Percentiles rank a stretch among this genome's conserved stretches.
phyloP scores from a whole-genome alignment of 1,140 invertebrate genomes.

The Ptiloglossa arizonensis region DNA sequence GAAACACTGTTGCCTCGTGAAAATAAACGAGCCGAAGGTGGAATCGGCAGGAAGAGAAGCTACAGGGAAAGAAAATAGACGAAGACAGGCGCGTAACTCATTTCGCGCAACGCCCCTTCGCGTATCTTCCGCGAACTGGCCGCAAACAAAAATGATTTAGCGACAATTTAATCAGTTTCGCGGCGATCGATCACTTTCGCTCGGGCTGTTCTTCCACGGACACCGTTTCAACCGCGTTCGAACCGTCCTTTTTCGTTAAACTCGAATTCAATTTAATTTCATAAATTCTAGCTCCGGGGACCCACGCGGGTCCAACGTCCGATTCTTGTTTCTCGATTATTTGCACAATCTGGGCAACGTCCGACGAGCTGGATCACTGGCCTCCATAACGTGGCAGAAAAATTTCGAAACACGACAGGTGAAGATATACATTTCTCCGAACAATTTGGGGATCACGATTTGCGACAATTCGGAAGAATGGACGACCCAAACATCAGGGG shows the following conservation, averaged over 20 bases:
- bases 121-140: background rate
- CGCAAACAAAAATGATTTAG: constrained; percentile 21
- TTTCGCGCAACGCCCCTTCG: constrained; percentile 10
- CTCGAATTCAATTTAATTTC: background rate
- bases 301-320: too few species aligned
- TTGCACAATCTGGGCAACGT: too few species aligned
- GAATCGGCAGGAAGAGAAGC: constrained; percentile 37
- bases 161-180: constrained; percentile 27
- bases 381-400: too few species aligned
- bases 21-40: constrained; percentile 50
- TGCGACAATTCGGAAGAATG: too few species aligned
- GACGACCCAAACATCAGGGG: too few species aligned
- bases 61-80: constrained; percentile 37
- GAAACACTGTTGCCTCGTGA: constrained; percentile 62
- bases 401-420: too few species aligned
- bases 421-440: too few species aligned
- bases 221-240: background rate
- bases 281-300: too few species aligned
- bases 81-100: constrained; percentile 30
- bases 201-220: background rate
- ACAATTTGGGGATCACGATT: too few species aligned
- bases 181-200: constrained; percentile 2
- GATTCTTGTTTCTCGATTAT: too few species aligned
- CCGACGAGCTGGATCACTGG: too few species aligned
- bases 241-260: background rate